These are phyloP conservation scores for Montipora cactus DNA, from an alignment of 64 coral and sea anemone species.

Conservation along the genomic window DNA sequence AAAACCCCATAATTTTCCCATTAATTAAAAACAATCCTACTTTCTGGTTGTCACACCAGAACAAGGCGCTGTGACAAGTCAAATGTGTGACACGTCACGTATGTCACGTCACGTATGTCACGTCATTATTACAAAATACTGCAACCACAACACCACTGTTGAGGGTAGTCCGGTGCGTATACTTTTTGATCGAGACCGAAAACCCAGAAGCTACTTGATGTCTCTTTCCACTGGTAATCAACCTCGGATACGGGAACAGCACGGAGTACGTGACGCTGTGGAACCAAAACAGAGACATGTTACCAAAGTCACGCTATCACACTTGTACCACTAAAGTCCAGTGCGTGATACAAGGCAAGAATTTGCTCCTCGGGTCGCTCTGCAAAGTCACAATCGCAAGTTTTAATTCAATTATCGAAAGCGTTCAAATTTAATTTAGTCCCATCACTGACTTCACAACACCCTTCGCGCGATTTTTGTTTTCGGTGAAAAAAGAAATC, in stretches of 20 bases:
- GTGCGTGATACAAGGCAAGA: too few species aligned
- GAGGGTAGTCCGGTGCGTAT: constrained; percentile 97
- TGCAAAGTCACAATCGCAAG: neutral
- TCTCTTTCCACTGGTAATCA: constrained; percentile 85
- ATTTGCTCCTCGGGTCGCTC: neutral
- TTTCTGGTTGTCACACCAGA: neutral
- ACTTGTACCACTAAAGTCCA: too few species aligned
- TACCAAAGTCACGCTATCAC: neutral
- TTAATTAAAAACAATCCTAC: neutral
- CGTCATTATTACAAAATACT: constrained; percentile 60
- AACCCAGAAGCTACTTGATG: constrained; percentile 77
- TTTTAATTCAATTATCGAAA: too few species aligned
- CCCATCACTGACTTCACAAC: too few species aligned
- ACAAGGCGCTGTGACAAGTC: neutral
- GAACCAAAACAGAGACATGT: neutral
- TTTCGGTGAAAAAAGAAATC: too few species aligned
- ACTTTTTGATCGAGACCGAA: constrained; percentile 94
- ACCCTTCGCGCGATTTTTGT: too few species aligned
- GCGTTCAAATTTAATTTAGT: too few species aligned
- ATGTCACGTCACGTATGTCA: neutral
- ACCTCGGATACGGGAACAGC: constrained; percentile 96
- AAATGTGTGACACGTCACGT: neutral
- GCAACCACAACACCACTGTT: constrained; percentile 97
- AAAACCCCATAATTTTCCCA: neutral
- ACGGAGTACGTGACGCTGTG: constrained; percentile 87